Evolutionary conservation across 1,140 invertebrate genomes (phyloP).

Genomic region (Monomorium pharaonis): DNA sequence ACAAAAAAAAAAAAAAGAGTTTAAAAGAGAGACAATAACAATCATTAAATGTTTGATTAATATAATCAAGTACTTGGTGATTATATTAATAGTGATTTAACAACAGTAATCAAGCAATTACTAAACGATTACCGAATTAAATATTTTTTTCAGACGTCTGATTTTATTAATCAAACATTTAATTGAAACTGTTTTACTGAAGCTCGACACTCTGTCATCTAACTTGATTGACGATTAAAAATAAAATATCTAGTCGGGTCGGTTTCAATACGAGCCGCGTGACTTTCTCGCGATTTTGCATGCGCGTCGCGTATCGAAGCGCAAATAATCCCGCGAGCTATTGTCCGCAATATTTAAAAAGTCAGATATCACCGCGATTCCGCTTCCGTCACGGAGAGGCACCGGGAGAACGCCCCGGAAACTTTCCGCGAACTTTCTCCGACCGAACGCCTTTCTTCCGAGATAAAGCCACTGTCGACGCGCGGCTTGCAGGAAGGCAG

Average conservation of each 20-base stretch:
- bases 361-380: conserved; percentile 29
- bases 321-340: neutral
- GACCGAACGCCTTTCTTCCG: conserved; percentile 50
- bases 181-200: too few species aligned
- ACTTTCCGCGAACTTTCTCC: conserved; percentile 45
- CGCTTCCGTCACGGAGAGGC: conserved; percentile 32
- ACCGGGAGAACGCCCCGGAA: neutral
- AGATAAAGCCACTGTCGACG: conserved; percentile 59
- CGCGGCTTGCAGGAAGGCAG: conserved; percentile 11
- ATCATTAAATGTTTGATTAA: too few species aligned
- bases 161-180: too few species aligned
- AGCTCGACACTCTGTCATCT: neutral
- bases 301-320: neutral
- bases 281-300: neutral
- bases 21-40: too few species aligned
- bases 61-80: too few species aligned
- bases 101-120: too few species aligned
- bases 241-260: neutral
- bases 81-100: too few species aligned
- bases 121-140: too few species aligned
- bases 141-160: too few species aligned
- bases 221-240: neutral
- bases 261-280: neutral
- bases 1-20: too few species aligned
- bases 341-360: conserved; percentile 33